phyloP scores from a whole-genome alignment of 2,888 invertebrate genomes.

The Amblyteles armatorius region DNA sequence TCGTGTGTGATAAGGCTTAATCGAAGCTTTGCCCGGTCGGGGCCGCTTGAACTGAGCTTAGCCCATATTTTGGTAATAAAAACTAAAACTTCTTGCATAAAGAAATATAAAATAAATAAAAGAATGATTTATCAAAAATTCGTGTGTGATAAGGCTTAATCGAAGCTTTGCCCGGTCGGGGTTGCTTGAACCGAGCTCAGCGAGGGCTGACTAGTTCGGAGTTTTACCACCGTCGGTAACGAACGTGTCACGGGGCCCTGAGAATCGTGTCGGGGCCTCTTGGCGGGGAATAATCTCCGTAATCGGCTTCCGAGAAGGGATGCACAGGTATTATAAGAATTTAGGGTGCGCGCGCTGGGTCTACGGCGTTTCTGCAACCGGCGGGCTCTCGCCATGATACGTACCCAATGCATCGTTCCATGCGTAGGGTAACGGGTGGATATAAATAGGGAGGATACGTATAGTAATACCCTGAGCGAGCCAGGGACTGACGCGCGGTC shows the following conservation, averaged over 20 bases:
- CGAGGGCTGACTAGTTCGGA: background rate
- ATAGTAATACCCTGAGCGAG: conserved; percentile 8
- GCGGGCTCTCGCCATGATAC: background rate
- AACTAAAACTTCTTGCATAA: too few species aligned
- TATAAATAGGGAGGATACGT: conserved; percentile 14
- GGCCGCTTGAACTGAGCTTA: too few species aligned
- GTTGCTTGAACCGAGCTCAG: background rate
- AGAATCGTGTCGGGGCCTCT: conserved; percentile 50
- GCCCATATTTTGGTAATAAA: too few species aligned
- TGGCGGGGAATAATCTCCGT: conserved; percentile 71
- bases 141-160: background rate
- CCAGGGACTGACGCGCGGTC: background rate
- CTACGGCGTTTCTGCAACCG: conserved; percentile 22
- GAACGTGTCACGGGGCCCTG: background rate
- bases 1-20: background rate
- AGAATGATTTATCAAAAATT: too few species aligned
- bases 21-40: too few species aligned
- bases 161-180: background rate
- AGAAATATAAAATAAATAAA: too few species aligned
- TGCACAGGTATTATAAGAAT: conserved; percentile 37
- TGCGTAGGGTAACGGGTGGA: background rate
- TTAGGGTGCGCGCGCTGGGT: conserved; percentile 16
- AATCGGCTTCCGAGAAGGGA: conserved; percentile 71
- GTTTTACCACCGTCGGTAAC: background rate
- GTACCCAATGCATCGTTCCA: background rate